Evolutionary conservation across 2,113 vertebrate species (phyloP).

Genomic region (Microtus pennsylvanicus): DNA sequence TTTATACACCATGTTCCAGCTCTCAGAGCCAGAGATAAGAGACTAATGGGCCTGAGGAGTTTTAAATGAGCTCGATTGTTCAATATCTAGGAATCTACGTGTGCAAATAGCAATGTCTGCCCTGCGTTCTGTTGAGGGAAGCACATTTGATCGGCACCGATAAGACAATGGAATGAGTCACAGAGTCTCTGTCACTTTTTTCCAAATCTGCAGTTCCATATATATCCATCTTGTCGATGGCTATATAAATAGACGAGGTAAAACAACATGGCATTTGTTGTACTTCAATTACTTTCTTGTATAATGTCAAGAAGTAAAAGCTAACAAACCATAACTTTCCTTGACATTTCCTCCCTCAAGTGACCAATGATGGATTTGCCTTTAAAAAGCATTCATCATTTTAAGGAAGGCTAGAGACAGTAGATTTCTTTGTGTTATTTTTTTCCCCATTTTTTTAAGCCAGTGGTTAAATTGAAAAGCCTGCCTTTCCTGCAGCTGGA

Average conservation of each 20-base stretch:
- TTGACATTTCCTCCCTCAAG: constrained; percentile 93
- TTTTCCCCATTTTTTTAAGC: constrained; percentile 62
- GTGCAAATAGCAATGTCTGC: not conserved
- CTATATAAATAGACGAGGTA: constrained; percentile 92
- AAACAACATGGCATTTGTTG: constrained; percentile 93
- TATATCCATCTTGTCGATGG: constrained; percentile 90
- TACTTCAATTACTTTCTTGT: constrained; percentile 95
- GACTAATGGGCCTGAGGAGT: constrained; percentile 31
- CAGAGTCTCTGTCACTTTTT: constrained; percentile 70
- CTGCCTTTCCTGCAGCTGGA: constrained; percentile 83
- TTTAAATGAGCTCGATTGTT: constrained; percentile 55
- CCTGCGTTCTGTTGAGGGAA: not conserved
- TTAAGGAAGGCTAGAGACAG: constrained; percentile 90
- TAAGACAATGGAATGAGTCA: constrained; percentile 77
- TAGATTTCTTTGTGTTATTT: constrained; percentile 84
- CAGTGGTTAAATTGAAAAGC: constrained; percentile 87
- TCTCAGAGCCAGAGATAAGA: constrained; percentile 66
- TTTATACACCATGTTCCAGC: constrained; percentile 45
- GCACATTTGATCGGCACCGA: constrained; percentile 63
- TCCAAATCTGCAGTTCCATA: constrained; percentile 84
- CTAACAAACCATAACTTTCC: constrained; percentile 94
- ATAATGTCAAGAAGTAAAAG: constrained; percentile 94
- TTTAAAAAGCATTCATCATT: constrained; percentile 94
- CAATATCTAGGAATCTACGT: constrained; percentile 32
- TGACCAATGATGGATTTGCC: constrained; percentile 93